A percentile compares a stretch with the other conserved stretches of the same genome.
phyloP scores from a whole-genome alignment of 2,113 vertebrate genomes.

The Odobenus rosmarus region DNA sequence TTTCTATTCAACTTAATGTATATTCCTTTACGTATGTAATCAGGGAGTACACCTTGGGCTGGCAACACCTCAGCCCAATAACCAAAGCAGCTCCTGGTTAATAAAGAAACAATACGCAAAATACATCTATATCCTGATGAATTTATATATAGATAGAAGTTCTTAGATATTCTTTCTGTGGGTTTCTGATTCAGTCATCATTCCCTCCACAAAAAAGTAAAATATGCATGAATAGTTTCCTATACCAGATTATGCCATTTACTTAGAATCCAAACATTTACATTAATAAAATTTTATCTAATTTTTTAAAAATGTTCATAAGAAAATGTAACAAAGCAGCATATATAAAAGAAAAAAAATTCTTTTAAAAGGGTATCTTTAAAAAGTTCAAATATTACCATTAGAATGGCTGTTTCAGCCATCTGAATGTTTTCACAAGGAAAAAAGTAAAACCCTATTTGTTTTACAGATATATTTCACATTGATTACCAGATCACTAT shows the following conservation, averaged over 20 bases:
- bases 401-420: background rate
- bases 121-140: background rate
- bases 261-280: background rate
- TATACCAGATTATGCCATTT: background rate
- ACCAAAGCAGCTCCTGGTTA: constrained; percentile 58
- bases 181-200: constrained; percentile 3
- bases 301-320: background rate
- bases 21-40: constrained; percentile 65
- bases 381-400: background rate
- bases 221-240: background rate
- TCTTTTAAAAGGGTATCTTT: background rate
- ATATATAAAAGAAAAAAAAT: background rate
- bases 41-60: constrained; percentile 29
- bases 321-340: background rate
- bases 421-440: background rate
- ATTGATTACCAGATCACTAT: constrained; percentile 9
- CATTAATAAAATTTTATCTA: background rate
- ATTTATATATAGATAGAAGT: background rate
- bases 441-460: background rate
- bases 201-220: background rate
- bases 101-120: constrained; percentile 66
- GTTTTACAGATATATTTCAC: constrained; percentile 24
- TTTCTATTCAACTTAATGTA: constrained; percentile 56
- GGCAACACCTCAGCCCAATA: constrained; percentile 63
- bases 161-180: constrained; percentile 22